Evolutionary conservation across 2,888 invertebrate genomes (phyloP), one percentile per base, ranked within the genome.

Genomic region (Myopa testacea): DNA sequence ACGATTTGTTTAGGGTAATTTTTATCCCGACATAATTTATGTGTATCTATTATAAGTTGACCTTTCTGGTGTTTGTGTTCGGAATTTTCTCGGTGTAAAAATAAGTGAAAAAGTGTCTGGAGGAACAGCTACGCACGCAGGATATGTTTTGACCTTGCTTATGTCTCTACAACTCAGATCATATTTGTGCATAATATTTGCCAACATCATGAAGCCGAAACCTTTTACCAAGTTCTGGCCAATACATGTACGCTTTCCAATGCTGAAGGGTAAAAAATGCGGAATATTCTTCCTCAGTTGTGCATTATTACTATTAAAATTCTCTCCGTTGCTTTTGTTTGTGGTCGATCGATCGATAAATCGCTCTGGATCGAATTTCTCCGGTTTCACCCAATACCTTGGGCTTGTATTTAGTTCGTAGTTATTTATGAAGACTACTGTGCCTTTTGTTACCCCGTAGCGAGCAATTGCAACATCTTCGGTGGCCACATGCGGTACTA

Each of bases 401-500:
- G 92, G 90, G 26, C 94, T 94, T 50, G 92, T 92, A 86, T 96
- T 96, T 26, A 96, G 86, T 81, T 94, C 93, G 86, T 94, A 95
- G 85, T 96, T 96, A 85, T 96, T 96, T 38, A 96, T 93, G 85
- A 96, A 94, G 0, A 96, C 92, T 75, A 96, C 91, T 0, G 96
- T 95, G 0, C 94, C 96, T 84, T 94, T 94, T 71, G 93, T 92
- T 0, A 96, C 92, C 0, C 92, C 91, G 84, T 92, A 94, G 0
- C 94, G 95, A 63, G 93, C 92, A 6, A 97, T 92, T 0, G 91
- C 90, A 0, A 94, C 93, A 84, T 95, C 93, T 82, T 93, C 92
- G 0, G 94, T 95, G 0, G 96, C 95, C 0, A 96, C 96, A 85
- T 96, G 96, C 0, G 97, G 97, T 0, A 97, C 96, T 78, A 97